Percentiles rank a stretch among this genome's conserved stretches.
These are phyloP conservation scores for Neria commutata DNA, from an alignment of 2,888 invertebrate species.

Conservation along the genomic window DNA sequence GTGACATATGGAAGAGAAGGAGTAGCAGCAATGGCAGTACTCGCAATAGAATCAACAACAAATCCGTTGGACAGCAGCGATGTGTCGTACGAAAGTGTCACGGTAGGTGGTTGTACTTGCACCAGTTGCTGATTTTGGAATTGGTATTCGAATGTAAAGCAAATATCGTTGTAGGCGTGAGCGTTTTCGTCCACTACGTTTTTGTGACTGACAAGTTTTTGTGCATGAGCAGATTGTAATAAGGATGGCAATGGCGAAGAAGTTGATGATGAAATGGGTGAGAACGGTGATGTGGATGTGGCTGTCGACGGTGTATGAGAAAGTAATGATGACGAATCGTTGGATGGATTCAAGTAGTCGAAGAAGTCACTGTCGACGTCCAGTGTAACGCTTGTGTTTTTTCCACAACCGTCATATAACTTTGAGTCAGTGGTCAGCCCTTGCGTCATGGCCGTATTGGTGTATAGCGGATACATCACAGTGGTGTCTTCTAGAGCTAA, in stretches of 20 bases:
- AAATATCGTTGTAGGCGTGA: conserved; percentile 43
- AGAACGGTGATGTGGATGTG: conserved; percentile 4
- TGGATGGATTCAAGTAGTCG: conserved; percentile 33
- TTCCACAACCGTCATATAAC: conserved; percentile 21
- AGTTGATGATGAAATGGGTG: conserved; percentile 29
- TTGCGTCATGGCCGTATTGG: conserved; percentile 28
- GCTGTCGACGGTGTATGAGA: conserved; percentile 30
- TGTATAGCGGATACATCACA: conserved; percentile 34
- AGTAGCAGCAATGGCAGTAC: conserved; percentile 24
- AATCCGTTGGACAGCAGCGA: conserved; percentile 2
- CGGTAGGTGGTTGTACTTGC: conserved; percentile 56
- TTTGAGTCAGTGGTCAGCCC: conserved; percentile 18
- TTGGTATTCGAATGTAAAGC: conserved; percentile 57
- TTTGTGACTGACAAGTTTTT: conserved; percentile 30
- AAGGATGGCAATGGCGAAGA: conserved; percentile 24
- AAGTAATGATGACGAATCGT: conserved; percentile 36
- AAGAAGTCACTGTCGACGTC: conserved; percentile 36
- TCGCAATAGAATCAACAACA: background rate
- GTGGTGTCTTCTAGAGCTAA: conserved; percentile 44
- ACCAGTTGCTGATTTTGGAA: conserved; percentile 59
- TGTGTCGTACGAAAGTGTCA: conserved; percentile 29
- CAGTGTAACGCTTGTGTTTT: conserved; percentile 24
- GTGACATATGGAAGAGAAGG: conserved; percentile 39
- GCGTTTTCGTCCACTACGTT: conserved; percentile 19
- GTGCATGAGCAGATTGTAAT: conserved; percentile 2